Evolutionary conservation across 2,888 invertebrate species (phyloP).

Genomic region (Andrena trimmerana): DNA sequence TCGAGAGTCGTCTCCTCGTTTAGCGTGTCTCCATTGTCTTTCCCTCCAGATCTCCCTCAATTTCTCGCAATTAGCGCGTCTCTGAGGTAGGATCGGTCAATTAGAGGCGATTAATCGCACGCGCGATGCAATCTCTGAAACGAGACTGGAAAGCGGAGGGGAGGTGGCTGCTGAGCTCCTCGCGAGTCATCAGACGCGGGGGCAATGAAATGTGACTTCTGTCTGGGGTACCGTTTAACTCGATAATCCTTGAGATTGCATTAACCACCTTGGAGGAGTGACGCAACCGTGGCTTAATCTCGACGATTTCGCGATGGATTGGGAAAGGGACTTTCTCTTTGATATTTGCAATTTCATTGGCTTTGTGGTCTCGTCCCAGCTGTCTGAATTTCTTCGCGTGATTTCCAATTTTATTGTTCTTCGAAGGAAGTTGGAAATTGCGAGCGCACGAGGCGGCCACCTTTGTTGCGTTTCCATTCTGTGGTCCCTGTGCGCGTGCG

Average conservation of each 20-base stretch:
- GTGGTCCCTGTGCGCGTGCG: no score
- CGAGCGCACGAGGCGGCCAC: no score
- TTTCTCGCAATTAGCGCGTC: slow-evolving; percentile 35
- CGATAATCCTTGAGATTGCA: not conserved
- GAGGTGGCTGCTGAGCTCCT: not conserved
- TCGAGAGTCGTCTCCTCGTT: not conserved
- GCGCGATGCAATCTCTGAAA: slow-evolving; percentile 8
- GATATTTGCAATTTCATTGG: not conserved
- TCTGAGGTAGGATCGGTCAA: slow-evolving; percentile 16
- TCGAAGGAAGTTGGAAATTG: no score
- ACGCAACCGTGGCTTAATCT: not conserved
- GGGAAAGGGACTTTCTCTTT: not conserved
- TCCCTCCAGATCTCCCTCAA: not conserved
- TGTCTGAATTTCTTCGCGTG: no score
- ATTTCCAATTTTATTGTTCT: no score
- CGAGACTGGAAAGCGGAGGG: not conserved
- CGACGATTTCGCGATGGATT: slow-evolving; percentile 3
- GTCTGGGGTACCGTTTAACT: not conserved
- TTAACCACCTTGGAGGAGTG: not conserved
- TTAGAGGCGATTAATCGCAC: slow-evolving; percentile 27
- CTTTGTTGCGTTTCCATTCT: no score
- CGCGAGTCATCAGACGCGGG: not conserved
- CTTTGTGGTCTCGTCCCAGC: no score
- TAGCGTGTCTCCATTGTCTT: not conserved
- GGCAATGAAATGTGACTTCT: not conserved